phyloP scores from a whole-genome alignment of 2,888 invertebrate genomes.

The Acanthopleura granulata region DNA sequence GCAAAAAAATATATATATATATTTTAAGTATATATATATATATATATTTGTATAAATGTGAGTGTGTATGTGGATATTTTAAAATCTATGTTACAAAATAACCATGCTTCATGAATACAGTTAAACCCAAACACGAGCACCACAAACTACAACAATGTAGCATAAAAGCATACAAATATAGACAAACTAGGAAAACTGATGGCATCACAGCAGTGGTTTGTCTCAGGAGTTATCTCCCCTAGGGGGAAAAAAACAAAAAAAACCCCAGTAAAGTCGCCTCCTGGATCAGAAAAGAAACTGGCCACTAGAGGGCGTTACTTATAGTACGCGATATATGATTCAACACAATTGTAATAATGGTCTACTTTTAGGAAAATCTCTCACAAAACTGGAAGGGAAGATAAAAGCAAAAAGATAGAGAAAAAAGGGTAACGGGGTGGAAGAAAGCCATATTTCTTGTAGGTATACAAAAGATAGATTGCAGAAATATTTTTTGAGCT shows the following conservation, averaged over 20 bases:
- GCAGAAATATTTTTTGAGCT: conserved; percentile 17
- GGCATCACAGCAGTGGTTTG: conserved; percentile 16
- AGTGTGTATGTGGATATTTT: background rate
- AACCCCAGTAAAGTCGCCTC: no score
- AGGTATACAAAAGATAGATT: conserved; percentile 17
- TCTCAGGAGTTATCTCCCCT: conserved; percentile 6
- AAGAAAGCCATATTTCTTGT: background rate
- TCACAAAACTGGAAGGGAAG: background rate
- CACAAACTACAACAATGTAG: conserved; percentile 12
- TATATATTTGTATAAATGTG: conserved; percentile 2
- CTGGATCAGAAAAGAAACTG: no score
- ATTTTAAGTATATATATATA: background rate
- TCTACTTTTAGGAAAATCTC: background rate
- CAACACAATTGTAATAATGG: no score
- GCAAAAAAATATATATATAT: no score
- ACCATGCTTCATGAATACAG: background rate
- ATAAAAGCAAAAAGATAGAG: background rate
- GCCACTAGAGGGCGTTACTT: no score
- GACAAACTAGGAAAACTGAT: conserved; percentile 1
- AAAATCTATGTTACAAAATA: background rate
- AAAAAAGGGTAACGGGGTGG: background rate
- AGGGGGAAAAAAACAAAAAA: background rate
- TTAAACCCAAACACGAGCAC: background rate
- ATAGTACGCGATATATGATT: no score
- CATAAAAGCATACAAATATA: background rate